phyloP scores from a whole-genome alignment of 1,140 invertebrate genomes.

The Amphibalanus amphitrite region DNA sequence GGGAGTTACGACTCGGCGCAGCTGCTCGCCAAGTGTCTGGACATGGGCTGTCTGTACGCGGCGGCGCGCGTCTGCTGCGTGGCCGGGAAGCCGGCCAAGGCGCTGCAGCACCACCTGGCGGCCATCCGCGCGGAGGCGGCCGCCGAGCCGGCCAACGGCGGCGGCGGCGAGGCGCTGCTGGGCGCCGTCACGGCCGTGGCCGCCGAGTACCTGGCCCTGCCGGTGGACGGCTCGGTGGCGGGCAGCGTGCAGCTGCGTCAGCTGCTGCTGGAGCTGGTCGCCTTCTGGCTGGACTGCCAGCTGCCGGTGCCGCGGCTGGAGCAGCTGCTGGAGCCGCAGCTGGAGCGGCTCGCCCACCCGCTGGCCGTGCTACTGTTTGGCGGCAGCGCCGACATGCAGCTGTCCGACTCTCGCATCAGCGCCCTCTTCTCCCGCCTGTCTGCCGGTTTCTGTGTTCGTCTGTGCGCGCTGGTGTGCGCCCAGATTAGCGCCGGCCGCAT shows the following conservation, averaged over 20 bases:
- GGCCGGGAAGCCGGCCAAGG: not conserved
- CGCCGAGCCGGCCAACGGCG: not conserved
- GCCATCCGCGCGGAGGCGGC: not conserved
- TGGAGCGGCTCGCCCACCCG: not conserved
- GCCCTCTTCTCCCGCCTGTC: not conserved
- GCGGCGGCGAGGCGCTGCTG: not conserved
- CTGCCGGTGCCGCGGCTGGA: not conserved
- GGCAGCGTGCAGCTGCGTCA: not conserved
- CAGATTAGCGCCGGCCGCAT: not conserved
- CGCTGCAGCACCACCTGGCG: not conserved
- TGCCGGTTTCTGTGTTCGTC: not conserved
- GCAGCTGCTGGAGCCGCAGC: not conserved
- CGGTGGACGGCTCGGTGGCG: not conserved
- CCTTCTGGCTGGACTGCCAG: not conserved
- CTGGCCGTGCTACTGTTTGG: not conserved
- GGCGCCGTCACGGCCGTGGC: not conserved
- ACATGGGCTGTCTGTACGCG: not conserved
- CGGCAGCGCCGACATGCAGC: not conserved
- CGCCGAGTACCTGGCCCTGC: not conserved
- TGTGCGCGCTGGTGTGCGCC: not conserved
- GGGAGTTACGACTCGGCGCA: not conserved
- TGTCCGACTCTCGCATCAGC: not conserved
- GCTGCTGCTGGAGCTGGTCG: not conserved
- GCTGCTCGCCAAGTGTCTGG: not conserved
- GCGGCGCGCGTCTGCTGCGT: not conserved